Evolutionary conservation across 2,113 vertebrate genomes (phyloP).

Genomic region (Ceyx margarethae): DNA sequence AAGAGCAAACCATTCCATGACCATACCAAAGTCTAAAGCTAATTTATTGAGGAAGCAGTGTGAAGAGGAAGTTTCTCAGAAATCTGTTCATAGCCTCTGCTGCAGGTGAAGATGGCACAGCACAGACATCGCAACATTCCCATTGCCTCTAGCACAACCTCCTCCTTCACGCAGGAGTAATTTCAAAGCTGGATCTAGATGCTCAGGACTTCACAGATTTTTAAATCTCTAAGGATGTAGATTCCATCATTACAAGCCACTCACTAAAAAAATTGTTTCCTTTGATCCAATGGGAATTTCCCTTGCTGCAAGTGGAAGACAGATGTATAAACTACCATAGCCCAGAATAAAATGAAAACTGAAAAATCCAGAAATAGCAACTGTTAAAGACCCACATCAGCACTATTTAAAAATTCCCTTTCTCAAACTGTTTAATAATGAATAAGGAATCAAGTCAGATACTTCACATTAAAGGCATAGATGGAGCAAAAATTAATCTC

Average conservation of each 20-base stretch:
- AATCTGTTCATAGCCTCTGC: neutral
- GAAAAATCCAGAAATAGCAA: neutral
- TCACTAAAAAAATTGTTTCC: neutral
- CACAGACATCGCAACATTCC: neutral
- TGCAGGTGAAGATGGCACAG: neutral
- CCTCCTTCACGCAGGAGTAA: neutral
- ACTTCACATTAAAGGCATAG: neutral
- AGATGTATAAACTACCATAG: neutral
- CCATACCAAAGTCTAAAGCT: neutral
- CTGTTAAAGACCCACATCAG: neutral
- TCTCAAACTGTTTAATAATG: neutral
- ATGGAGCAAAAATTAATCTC: neutral
- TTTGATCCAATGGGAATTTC: neutral
- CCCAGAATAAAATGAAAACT: neutral
- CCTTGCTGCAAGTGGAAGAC: neutral
- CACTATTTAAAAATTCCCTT: neutral
- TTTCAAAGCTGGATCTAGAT: neutral
- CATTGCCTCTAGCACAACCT: neutral
- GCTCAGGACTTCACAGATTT: neutral
- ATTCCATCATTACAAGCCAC: neutral
- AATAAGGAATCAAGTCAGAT: neutral
- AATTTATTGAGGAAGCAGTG: neutral
- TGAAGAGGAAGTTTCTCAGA: neutral
- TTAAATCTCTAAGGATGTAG: neutral
- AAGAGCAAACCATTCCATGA: neutral